Conservation (phyloP, 2,888 invertebrate species). For the Pachymerium ferrugineum region DNA sequence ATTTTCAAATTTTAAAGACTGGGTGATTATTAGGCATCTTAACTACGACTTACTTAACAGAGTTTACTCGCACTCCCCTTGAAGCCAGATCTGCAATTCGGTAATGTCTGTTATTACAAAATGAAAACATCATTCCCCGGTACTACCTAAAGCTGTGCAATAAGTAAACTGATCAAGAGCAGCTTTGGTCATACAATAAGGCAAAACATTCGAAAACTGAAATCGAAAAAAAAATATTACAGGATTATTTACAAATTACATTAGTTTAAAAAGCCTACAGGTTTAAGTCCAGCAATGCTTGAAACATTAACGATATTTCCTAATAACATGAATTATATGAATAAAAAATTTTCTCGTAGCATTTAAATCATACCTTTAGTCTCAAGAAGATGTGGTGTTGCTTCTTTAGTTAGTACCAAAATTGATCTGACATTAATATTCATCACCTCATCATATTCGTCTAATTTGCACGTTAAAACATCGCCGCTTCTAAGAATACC, state of each 20-base stretch:
- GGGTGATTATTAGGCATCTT: not conserved
- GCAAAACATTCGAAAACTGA: not conserved
- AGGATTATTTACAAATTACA: not conserved
- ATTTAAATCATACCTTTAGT: not conserved
- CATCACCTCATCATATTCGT: not conserved
- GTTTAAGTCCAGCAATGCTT: not conserved
- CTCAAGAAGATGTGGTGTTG: not conserved
- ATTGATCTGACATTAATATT: not conserved
- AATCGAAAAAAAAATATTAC: not conserved
- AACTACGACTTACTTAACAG: not conserved
- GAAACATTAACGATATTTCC: slow-evolving; percentile 6
- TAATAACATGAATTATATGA: not conserved
- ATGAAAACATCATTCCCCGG: not conserved
- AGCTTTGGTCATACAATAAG: not conserved
- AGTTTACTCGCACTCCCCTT: not conserved
- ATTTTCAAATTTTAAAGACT: not conserved
- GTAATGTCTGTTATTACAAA: not conserved
- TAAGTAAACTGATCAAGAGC: not conserved
- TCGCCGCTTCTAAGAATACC: not conserved
- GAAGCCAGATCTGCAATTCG: not conserved
- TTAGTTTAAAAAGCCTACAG: not conserved
- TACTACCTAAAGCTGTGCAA: not conserved
- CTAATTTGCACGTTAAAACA: not conserved
- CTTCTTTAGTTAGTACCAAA: not conserved
- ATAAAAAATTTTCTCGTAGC: not conserved